Evolutionary conservation across 2,888 invertebrate species (phyloP), one percentile per base, ranked within the genome.

Genomic region (Noctuana brunneofusca): DNA sequence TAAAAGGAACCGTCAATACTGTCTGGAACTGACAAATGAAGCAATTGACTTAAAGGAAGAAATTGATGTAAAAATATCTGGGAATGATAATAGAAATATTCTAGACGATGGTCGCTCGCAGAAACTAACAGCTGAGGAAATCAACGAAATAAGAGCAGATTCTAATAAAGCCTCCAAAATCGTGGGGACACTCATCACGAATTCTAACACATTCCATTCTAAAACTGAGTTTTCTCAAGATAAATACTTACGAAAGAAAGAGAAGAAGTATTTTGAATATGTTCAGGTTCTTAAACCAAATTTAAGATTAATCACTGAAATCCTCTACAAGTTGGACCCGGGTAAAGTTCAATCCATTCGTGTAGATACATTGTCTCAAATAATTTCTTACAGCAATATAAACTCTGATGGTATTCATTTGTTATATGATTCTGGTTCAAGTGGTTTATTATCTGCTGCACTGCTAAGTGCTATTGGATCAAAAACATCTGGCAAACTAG

Each of bases 171-270:
- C 97, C 0, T 94, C 94, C 16, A 95, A 96, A 75, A 97, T 99
- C 69, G 95, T 99, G 4, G 96, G 94, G 66, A 95, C 96, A 59
- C 92, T 99, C 12, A 96, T 99, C 55, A 96, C 95, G 66, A 98
- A 98, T 80, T 99, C 98, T 14, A 95, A 95, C 69, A 97, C 98
- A 0, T 99, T 99, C 83, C 93, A 94, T 38, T 93, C 94, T 62
- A 98, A 98, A 92, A 99, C 98, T 0, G 97, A 96, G 75, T 99
- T 95, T 83, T 96, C 96, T 0, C 97, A 99, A 83, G 97, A 97
- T 72, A 99, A 99, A 82, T 99, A 99, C 83, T 92, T 99, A 48
- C 96, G 96, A 74, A 99, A 99, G 81, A 99, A 99, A 83, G 96
- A 97, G 75, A 96, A 96, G 73, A 99, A 99, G 86, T 99, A 98